Conservation (phyloP, 2,888 invertebrate species). For the Pycnomerus fuliginosus region DNA sequence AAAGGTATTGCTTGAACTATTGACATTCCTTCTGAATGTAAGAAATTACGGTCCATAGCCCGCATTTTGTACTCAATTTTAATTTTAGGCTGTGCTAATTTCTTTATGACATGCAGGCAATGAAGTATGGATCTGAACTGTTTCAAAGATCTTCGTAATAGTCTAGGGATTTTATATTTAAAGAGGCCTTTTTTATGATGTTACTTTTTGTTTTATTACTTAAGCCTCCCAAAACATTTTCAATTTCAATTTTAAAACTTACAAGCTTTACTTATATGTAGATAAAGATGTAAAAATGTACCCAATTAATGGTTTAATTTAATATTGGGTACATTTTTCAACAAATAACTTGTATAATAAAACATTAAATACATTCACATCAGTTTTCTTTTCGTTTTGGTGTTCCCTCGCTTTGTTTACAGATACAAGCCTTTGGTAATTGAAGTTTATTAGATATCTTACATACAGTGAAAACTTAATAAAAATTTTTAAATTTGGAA, state of each 20-base stretch:
- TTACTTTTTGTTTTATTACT: slow-evolving; percentile 1
- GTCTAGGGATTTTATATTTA: slow-evolving; percentile 3
- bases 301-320: too few species aligned
- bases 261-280: too few species aligned
- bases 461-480: too few species aligned
- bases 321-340: too few species aligned
- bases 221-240: too few species aligned
- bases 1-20: slow-evolving; percentile 24
- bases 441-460: not conserved
- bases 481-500: too few species aligned
- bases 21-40: slow-evolving; percentile 29
- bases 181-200: slow-evolving; percentile 18
- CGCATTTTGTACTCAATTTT: slow-evolving; percentile 24
- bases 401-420: too few species aligned
- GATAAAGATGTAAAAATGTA: too few species aligned
- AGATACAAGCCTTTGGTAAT: not conserved
- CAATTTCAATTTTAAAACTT: too few species aligned
- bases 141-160: slow-evolving; percentile 10
- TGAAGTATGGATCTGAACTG: slow-evolving; percentile 2
- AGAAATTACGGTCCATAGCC: slow-evolving; percentile 21
- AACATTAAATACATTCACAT: too few species aligned
- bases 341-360: too few species aligned
- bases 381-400: too few species aligned
- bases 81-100: slow-evolving; percentile 36
- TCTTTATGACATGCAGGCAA: slow-evolving; percentile 33